A percentile compares a stretch with the other conserved stretches of the same genome.
phyloP scores from a whole-genome alignment of 2,888 invertebrate species.

The Aleiodes testaceus region DNA sequence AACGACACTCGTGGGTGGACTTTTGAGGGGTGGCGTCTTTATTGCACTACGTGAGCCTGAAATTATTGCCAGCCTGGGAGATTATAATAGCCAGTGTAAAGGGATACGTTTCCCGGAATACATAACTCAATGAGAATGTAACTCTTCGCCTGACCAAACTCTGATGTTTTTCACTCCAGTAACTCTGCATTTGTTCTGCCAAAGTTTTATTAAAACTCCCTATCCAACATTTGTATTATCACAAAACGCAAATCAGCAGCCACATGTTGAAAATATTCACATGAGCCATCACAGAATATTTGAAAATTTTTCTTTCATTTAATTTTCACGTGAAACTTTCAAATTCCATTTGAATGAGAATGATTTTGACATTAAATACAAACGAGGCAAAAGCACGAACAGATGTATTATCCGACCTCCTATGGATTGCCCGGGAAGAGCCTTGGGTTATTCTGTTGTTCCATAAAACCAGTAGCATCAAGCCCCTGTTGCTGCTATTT shows the following conservation, averaged over 20 bases:
- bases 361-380: background rate
- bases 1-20: slow-evolving; percentile 39
- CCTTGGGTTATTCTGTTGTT: background rate
- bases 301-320: background rate
- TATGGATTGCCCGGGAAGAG: background rate
- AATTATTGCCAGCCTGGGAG: slow-evolving; percentile 43
- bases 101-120: slow-evolving; percentile 22
- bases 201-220: background rate
- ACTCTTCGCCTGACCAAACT: slow-evolving; percentile 36
- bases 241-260: too few species aligned
- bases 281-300: background rate
- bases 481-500: slow-evolving; percentile 16
- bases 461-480: background rate
- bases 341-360: background rate
- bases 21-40: slow-evolving; percentile 42
- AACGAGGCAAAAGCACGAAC: slow-evolving; percentile 10
- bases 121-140: slow-evolving; percentile 11
- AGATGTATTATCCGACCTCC: slow-evolving; percentile 25
- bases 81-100: slow-evolving; percentile 26
- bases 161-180: slow-evolving; percentile 25
- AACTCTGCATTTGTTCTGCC: background rate
- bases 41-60: slow-evolving; percentile 50
- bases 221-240: too few species aligned
- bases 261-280: too few species aligned
- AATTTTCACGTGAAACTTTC: background rate